Conservation (phyloP, 2,797 vertebrate species). For the Clarias laeviceps region DNA sequence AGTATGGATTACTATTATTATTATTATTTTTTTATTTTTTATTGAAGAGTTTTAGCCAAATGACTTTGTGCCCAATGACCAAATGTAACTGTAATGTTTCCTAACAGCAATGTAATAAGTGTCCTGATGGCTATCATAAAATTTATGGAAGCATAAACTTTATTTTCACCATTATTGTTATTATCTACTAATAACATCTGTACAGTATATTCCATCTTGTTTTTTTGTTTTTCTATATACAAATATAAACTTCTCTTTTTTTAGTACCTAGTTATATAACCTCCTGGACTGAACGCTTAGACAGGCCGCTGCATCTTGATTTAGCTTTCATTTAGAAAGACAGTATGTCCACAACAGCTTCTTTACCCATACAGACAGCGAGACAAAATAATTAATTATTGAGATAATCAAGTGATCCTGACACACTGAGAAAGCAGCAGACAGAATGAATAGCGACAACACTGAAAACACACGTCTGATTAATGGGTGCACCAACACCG, state of each 20-base stretch:
- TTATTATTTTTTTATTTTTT: not conserved
- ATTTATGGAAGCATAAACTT: not conserved
- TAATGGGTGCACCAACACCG: conserved; percentile 30
- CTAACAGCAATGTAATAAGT: not conserved
- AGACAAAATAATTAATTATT: conserved; percentile 1
- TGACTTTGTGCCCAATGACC: not conserved
- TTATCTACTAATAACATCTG: not conserved
- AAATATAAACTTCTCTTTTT: not conserved
- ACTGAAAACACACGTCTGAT: conserved; percentile 48
- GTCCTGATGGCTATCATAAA: not conserved
- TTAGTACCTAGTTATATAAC: not conserved
- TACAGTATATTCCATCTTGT: not conserved
- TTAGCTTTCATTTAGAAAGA: not conserved
- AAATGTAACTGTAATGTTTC: not conserved
- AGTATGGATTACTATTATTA: not conserved
- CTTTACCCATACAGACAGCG: not conserved
- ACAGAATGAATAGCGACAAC: conserved; percentile 46
- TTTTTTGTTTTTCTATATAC: not conserved
- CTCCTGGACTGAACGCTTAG: not conserved
- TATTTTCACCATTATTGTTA: not conserved
- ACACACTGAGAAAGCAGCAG: conserved; percentile 47
- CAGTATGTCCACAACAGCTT: not conserved
- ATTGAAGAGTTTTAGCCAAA: not conserved
- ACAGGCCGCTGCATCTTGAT: not conserved
- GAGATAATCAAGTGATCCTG: conserved; percentile 39